These are phyloP conservation scores for Malacoraja senta DNA, from an alignment of 2,797 vertebrate species.

Conservation along the genomic window DNA sequence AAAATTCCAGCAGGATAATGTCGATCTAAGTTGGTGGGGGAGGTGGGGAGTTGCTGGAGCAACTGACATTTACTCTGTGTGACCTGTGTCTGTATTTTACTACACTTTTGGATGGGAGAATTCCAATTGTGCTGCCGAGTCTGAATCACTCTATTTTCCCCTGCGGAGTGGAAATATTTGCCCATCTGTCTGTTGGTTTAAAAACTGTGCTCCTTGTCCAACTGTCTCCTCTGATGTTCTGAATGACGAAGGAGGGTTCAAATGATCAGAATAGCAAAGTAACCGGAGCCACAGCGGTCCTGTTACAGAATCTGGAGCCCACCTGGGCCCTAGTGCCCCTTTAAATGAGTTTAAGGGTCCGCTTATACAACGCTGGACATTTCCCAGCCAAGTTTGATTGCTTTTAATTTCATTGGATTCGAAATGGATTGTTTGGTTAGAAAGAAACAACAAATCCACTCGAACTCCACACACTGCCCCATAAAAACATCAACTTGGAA, in stretches of 20 bases:
- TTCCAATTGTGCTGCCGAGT: neutral
- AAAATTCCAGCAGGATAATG: neutral
- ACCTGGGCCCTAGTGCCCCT: conserved; percentile 11
- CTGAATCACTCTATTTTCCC: conserved; percentile 39
- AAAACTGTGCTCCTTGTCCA: conserved; percentile 40
- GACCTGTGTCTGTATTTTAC: conserved; percentile 13
- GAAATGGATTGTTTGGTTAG: no score
- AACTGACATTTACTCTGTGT: conserved; percentile 25
- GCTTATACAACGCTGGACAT: neutral
- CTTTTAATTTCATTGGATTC: neutral
- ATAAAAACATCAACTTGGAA: neutral
- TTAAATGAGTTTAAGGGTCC: neutral
- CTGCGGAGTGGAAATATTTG: conserved; percentile 49
- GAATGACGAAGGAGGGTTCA: conserved; percentile 42
- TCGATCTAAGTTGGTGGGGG: neutral
- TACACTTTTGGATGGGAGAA: conserved; percentile 19
- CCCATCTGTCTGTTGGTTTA: conserved; percentile 45
- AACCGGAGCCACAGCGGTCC: conserved; percentile 39
- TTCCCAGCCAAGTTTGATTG: neutral
- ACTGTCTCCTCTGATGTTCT: conserved; percentile 40
- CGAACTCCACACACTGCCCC: no score
- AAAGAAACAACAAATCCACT: no score
- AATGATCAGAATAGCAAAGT: conserved; percentile 44
- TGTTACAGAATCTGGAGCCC: neutral
- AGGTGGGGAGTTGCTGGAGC: neutral